phyloP scores from a whole-genome alignment of 2,113 vertebrate species.

The Chloropsis hardwickii region DNA sequence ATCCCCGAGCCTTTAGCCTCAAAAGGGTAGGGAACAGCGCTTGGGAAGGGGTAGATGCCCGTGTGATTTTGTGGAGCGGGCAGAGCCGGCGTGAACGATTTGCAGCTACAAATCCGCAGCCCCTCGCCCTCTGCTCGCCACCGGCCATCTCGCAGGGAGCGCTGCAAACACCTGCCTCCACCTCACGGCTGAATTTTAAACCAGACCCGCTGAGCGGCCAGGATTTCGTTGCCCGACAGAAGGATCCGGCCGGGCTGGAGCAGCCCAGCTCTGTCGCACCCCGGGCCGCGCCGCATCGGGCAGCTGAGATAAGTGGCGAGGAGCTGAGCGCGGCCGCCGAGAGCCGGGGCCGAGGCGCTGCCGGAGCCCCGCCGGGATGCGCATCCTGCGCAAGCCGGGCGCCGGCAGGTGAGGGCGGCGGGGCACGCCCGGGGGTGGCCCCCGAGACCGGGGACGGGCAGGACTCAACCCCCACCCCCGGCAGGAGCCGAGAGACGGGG shows the following conservation, averaged over 20 bases:
- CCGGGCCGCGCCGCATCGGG: no score
- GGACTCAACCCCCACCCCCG: not conserved
- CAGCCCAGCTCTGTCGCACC: not conserved
- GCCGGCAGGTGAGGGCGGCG: not conserved
- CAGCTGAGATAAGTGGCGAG: not conserved
- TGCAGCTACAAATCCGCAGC: conserved; percentile 27
- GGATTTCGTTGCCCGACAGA: conserved; percentile 15
- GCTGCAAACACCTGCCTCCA: not conserved
- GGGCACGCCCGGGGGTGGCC: not conserved
- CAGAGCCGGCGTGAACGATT: conserved; percentile 41
- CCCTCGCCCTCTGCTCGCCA: conserved; percentile 39
- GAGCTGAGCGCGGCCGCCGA: not conserved
- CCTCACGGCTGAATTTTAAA: not conserved
- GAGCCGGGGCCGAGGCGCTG: not conserved
- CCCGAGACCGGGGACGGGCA: no score
- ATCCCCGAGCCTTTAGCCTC: not conserved
- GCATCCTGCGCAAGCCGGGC: not conserved
- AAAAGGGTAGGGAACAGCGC: not conserved
- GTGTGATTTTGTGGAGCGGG: not conserved
- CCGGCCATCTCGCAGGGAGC: not conserved
- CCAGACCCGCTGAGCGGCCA: not conserved
- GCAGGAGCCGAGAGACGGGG: not conserved
- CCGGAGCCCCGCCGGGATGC: not conserved
- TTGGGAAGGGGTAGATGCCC: not conserved
- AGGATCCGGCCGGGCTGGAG: not conserved